Evolutionary conservation across 2,888 invertebrate genomes (phyloP).

Genomic region (Brassicogethes aeneus): DNA sequence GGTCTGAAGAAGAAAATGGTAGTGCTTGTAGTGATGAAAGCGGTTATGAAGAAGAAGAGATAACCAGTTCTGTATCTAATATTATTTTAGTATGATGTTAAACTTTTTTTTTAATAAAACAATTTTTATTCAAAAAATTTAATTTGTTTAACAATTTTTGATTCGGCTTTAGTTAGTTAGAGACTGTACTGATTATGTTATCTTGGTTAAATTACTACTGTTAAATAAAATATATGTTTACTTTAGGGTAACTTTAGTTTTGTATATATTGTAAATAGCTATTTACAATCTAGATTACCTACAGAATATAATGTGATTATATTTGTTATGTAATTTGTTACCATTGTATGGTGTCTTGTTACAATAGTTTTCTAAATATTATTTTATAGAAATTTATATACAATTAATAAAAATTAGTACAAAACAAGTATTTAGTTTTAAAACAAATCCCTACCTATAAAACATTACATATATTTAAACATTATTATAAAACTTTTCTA

Average conservation of each 20-base stretch:
- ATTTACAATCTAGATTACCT: too few relatives aligned
- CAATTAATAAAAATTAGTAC: too few relatives aligned
- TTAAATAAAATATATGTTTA: not conserved
- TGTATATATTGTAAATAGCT: not conserved
- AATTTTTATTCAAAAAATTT: not conserved
- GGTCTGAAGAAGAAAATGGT: constrained; percentile 42
- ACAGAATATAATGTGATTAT: constrained; percentile 15
- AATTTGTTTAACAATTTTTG: not conserved
- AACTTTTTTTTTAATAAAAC: constrained; percentile 1
- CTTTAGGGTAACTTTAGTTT: not conserved
- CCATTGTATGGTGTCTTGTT: constrained; percentile 15
- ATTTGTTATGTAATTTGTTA: constrained; percentile 13
- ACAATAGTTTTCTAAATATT: constrained; percentile 3
- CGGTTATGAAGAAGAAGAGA: constrained; percentile 75
- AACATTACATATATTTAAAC: too few relatives aligned
- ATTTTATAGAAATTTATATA: too few relatives aligned
- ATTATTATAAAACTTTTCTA: too few relatives aligned
- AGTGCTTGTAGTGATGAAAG: constrained; percentile 87
- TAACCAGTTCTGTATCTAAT: constrained; percentile 35
- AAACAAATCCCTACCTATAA: too few relatives aligned
- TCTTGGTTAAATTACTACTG: not conserved
- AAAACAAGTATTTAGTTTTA: too few relatives aligned
- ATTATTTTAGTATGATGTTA: constrained; percentile 34
- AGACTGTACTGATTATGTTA: not conserved
- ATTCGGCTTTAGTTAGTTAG: too few relatives aligned